Conservation (phyloP, 2,113 vertebrate genomes). For the Acanthisitta chloris region DNA sequence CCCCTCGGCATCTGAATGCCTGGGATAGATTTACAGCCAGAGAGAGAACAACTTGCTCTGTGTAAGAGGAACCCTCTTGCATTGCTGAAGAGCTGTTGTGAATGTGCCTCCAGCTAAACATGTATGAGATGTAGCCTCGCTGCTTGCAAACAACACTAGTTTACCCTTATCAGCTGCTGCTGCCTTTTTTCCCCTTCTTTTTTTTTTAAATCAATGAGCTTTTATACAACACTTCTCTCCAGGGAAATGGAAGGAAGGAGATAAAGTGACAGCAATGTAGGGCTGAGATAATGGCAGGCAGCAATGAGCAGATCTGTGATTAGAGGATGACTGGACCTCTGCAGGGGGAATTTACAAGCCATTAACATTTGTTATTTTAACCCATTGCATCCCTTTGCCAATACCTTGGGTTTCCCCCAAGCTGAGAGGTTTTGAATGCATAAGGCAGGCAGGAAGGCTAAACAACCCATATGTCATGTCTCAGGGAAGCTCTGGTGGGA, state of each 20-base stretch:
- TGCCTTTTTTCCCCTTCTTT: not conserved
- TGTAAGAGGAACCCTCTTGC: not conserved
- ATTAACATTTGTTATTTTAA: not conserved
- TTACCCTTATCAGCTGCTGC: constrained; percentile 12
- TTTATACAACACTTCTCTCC: not conserved
- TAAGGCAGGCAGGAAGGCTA: not conserved
- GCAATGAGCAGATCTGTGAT: not conserved
- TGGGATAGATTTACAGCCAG: not conserved
- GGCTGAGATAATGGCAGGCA: not conserved
- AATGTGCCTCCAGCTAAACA: not conserved
- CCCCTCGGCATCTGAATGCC: not conserved
- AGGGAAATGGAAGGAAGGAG: constrained; percentile 10
- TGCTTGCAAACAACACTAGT: not conserved
- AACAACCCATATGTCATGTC: accelerated
- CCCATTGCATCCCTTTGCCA: not conserved
- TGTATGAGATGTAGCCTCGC: not conserved
- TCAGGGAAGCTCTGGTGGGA: not conserved
- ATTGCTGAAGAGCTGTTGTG: not conserved
- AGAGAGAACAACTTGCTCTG: not conserved
- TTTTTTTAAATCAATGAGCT: constrained; percentile 19
- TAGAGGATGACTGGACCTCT: not conserved
- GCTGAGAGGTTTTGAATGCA: not conserved
- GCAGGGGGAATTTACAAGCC: not conserved
- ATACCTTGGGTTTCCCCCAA: not conserved
- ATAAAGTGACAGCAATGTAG: constrained; percentile 7